phyloP scores from a whole-genome alignment of 2,797 vertebrate species.

The Staurois parvus region DNA sequence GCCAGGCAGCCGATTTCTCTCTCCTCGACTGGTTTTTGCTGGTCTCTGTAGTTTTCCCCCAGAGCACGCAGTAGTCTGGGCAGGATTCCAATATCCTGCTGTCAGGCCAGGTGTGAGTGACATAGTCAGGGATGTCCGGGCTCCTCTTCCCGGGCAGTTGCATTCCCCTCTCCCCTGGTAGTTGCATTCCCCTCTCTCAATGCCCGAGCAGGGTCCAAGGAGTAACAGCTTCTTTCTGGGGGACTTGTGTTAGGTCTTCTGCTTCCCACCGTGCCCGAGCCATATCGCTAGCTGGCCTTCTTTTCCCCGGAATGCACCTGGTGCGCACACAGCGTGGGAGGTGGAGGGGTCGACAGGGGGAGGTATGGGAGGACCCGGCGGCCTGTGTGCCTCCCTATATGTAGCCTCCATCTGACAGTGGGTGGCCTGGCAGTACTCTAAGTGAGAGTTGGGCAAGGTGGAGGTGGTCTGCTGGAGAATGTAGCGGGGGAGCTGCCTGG shows the following conservation, averaged over 20 bases:
- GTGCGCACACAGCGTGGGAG: conserved; percentile 85
- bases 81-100: conserved; percentile 31
- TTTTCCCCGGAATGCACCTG: no score
- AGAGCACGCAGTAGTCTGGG: conserved; percentile 44
- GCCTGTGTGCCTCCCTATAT: no score
- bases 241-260: no score
- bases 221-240: no score
- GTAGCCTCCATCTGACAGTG: conserved; percentile 88
- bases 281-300: conserved; percentile 95
- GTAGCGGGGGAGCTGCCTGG: no score
- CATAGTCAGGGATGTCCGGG: no score
- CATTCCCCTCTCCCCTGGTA: no score
- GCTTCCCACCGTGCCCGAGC: no score
- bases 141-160: not conserved
- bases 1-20: not conserved
- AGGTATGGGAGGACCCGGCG: conserved; percentile 51
- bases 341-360: conserved; percentile 28
- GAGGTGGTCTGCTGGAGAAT: conserved; percentile 94
- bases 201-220: conserved; percentile 93
- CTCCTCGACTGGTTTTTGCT: no score
- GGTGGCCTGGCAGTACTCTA: conserved; percentile 97
- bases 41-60: conserved; percentile 7
- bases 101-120: not conserved
- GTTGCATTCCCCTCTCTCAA: no score
- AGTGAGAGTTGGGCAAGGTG: conserved; percentile 93